Conservation (phyloP, 2,888 invertebrate genomes). For the Cloeon dipterum region DNA sequence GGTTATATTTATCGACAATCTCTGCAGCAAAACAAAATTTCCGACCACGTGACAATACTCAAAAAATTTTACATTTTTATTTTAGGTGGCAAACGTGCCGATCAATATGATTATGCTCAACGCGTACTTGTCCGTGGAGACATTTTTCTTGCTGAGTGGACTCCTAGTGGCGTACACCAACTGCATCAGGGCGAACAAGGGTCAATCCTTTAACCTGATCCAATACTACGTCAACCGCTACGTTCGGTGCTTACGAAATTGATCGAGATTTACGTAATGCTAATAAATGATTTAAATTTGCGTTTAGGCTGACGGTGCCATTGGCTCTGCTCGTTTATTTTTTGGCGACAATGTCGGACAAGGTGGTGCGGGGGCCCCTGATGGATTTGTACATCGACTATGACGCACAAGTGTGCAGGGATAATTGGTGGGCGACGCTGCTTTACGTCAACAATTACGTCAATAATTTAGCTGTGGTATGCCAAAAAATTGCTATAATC, state of each 20-base stretch:
- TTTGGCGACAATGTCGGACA: background rate
- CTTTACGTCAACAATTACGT: conserved; percentile 6
- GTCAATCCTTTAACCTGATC: background rate
- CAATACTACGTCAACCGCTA: conserved; percentile 1
- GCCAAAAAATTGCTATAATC: no score
- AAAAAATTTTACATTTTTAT: no score
- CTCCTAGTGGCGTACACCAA: background rate
- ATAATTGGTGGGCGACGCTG: conserved; percentile 6
- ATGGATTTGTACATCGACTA: conserved; percentile 1
- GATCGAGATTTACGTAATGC: background rate
- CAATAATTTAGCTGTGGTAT: background rate
- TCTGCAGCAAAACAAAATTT: no score
- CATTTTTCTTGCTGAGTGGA: conserved; percentile 4
- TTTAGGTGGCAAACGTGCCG: conserved; percentile 19
- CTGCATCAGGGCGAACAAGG: background rate
- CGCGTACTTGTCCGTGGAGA: conserved; percentile 28
- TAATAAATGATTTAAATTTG: background rate
- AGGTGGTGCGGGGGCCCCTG: conserved; percentile 4
- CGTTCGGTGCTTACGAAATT: background rate
- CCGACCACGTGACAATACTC: no score
- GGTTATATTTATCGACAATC: conserved; percentile 12
- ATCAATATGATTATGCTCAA: conserved; percentile 17
- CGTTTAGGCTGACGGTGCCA: conserved; percentile 3
- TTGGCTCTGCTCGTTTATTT: conserved; percentile 4
- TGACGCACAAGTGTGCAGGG: conserved; percentile 1